phyloP scores from a whole-genome alignment of 2,888 invertebrate species.

The Marronus borbonicus region DNA sequence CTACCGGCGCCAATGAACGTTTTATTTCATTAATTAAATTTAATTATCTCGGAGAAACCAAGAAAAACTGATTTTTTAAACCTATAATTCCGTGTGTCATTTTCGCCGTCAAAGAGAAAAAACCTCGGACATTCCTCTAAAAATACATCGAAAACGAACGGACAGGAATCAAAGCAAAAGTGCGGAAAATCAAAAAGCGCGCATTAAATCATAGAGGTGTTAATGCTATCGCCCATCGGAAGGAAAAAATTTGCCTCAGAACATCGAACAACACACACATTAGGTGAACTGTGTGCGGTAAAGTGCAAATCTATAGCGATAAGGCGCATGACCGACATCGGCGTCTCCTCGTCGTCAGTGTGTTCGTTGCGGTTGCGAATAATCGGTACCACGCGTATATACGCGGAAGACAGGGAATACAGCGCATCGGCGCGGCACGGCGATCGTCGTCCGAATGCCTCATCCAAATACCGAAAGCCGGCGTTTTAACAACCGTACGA shows the following conservation, averaged over 20 bases:
- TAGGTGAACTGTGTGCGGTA: not conserved
- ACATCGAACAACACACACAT: not conserved
- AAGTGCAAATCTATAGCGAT: conserved; percentile 7
- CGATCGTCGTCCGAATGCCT: too few relatives aligned
- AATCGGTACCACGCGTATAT: not conserved
- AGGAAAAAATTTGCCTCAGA: conserved; percentile 27
- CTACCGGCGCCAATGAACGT: too few relatives aligned
- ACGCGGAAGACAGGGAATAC: too few relatives aligned
- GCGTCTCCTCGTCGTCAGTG: not conserved
- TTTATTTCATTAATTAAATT: too few relatives aligned
- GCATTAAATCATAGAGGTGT: conserved; percentile 23
- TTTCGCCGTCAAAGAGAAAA: too few relatives aligned
- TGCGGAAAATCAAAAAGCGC: conserved; percentile 1
- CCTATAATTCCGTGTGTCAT: too few relatives aligned
- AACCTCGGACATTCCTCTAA: not conserved
- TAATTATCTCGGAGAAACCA: too few relatives aligned
- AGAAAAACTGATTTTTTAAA: too few relatives aligned
- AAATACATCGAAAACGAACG: not conserved
- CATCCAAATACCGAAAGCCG: too few relatives aligned
- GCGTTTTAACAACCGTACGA: too few relatives aligned
- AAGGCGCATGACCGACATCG: conserved; percentile 1
- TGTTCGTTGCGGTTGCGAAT: conserved; percentile 6
- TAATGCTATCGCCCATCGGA: conserved; percentile 20
- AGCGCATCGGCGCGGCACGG: too few relatives aligned
- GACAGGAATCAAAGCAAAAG: not conserved